Evolutionary conservation across 2,797 vertebrate species (phyloP).

Genomic region (Margarornis squamiger): DNA sequence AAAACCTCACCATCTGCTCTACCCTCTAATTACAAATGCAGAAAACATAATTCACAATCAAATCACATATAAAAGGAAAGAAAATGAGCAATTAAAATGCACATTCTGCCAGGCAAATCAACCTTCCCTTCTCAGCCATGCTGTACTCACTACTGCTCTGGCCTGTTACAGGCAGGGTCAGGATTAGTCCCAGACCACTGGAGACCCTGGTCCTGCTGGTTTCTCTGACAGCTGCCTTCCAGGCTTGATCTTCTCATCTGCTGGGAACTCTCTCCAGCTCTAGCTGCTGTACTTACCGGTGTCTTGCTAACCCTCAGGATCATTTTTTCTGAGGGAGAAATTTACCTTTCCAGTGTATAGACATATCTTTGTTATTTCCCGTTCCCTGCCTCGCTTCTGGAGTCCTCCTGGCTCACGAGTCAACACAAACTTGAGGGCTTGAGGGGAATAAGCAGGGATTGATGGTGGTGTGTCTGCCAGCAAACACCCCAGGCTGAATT

Average conservation of each 20-base stretch:
- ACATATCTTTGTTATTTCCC: background rate
- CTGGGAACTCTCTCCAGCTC: background rate
- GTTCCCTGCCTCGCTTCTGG: background rate
- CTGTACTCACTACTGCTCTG: background rate
- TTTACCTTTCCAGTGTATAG: background rate
- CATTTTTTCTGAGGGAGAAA: background rate
- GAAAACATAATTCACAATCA: constrained; percentile 64
- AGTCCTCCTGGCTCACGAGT: background rate
- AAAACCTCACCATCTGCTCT: constrained; percentile 60
- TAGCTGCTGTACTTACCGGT: background rate
- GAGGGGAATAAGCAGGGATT: background rate
- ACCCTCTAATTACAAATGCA: constrained; percentile 66
- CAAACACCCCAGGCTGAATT: background rate
- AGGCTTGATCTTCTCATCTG: background rate
- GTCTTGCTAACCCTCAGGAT: background rate
- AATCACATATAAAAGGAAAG: constrained; percentile 40
- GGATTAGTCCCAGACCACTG: background rate
- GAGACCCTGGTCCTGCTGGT: background rate
- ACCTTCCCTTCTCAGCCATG: background rate
- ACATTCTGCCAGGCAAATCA: constrained; percentile 32
- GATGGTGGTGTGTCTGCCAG: background rate
- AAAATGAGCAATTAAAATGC: constrained; percentile 70
- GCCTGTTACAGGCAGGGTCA: background rate
- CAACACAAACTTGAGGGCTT: background rate
- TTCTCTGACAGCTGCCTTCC: background rate